Evolutionary conservation across 2,797 vertebrate genomes (phyloP).

Genomic region (Tenualosa ilisha): DNA sequence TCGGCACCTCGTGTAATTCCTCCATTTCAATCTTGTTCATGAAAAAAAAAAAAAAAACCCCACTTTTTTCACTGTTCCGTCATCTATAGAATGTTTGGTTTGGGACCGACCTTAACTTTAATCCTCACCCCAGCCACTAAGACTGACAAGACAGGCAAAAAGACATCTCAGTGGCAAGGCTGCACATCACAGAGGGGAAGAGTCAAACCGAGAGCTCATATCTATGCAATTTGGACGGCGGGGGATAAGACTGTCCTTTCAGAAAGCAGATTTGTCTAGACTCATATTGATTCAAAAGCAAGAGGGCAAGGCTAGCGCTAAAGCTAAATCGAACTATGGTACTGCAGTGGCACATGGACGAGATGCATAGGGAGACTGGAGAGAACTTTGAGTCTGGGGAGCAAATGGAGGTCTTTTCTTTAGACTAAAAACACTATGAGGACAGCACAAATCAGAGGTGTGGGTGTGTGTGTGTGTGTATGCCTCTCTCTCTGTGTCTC

Average conservation of each 20-base stretch:
- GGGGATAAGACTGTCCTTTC: neutral
- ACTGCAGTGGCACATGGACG: neutral
- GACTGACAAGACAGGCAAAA: neutral
- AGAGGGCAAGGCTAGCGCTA: neutral
- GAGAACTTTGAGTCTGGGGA: neutral
- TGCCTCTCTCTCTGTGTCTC: neutral
- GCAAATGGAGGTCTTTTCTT: neutral
- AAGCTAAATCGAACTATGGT: neutral
- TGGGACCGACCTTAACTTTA: neutral
- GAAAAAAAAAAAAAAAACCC: neutral
- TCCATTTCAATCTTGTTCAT: neutral
- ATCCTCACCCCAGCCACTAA: neutral
- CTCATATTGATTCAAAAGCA: neutral
- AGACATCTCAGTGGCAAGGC: neutral
- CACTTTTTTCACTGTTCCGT: neutral
- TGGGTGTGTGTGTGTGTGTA: conserved; percentile 8
- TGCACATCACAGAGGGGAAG: neutral
- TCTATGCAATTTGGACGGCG: neutral
- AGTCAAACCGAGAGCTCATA: neutral
- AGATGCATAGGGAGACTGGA: neutral
- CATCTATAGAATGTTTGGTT: neutral
- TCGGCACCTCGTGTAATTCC: neutral
- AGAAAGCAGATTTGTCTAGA: neutral
- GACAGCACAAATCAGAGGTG: neutral
- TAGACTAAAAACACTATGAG: neutral